These are phyloP conservation scores for Tretioscincus oriximinensis DNA, from an alignment of 2,113 vertebrate species.

Conservation along the genomic window DNA sequence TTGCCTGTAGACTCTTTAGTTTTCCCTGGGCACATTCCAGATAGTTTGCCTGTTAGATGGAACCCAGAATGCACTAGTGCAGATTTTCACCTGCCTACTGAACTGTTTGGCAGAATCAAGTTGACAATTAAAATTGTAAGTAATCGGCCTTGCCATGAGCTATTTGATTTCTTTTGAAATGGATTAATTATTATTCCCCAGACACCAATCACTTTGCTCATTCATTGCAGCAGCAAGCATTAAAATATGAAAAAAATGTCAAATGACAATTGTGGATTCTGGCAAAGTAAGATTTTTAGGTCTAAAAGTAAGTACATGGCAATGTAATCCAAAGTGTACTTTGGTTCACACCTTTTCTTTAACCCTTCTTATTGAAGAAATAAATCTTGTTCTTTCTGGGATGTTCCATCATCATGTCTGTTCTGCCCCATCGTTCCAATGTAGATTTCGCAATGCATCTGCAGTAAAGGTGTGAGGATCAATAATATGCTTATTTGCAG, in stretches of 20 bases:
- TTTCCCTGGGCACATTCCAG: background rate
- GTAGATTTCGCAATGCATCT: no score
- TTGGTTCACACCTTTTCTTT: background rate
- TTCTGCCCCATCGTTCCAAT: no score
- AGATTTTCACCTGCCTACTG: background rate
- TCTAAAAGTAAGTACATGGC: background rate
- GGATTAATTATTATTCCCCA: background rate
- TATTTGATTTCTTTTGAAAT: background rate
- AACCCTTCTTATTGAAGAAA: no score
- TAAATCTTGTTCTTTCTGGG: no score
- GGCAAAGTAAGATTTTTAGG: background rate
- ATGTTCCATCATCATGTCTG: no score
- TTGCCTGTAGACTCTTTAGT: background rate
- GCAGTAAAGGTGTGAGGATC: no score
- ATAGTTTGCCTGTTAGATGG: background rate
- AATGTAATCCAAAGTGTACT: background rate
- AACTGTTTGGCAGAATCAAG: background rate
- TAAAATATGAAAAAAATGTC: background rate
- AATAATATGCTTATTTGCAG: no score
- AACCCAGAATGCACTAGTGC: background rate
- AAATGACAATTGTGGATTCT: background rate
- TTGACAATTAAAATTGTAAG: background rate
- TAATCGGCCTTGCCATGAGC: background rate
- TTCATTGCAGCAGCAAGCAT: background rate
- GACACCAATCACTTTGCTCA: fast-evolving